Base-by-base conservation (phyloP, 2,113 vertebrate genomes). In the Candoia aspera region DNA sequence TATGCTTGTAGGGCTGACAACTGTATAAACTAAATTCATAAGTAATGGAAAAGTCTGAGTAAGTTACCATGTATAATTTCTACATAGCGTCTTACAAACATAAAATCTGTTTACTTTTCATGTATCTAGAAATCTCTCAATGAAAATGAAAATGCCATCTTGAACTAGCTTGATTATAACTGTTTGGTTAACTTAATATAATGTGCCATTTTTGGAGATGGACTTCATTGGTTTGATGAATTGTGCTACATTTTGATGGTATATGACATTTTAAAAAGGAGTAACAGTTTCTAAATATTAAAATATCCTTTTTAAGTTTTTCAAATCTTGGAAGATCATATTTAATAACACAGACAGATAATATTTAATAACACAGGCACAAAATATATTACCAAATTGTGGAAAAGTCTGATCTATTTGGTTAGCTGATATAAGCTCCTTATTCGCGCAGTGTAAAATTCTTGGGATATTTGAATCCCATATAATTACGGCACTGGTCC, bases 381-480 rank as follows among this genome's bases (percentile, higher is more conserved):
- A 8, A 46, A 46, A 88, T 15, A 54, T 62, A 37, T 42, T 29
- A 33, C 17, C 15, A 49, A 42, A 12, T 64, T 58, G 57, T 58
- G 86, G 37, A 59, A 49, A 6, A 46, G 53, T 8, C 37, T 17
- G 29, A 4, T 86, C 53, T n/a, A 13, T 23, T 42, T 37, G 73
- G 53, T 26, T 68, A 86, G 4, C 54, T 73, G 42, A 79, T 54
- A 58, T 42, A n/a, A 37, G 58, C 10, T 53, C 21, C 49, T 88
- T 86, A 62, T 68, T 86, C 4, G 19, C 26, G 24, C 57, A 87
- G 33, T 57, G 89, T 12, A 54, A 29, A 90, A 37, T 90, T 60
- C 29, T 84, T 86, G 68, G 24, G 94, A 93, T 29, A 85, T 86
- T 85, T 64, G 62, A 37, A 95, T 60, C 29, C 89, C 88, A 93